Conservation (phyloP, 2,113 vertebrate genomes). For the Rhombomys opimus region DNA sequence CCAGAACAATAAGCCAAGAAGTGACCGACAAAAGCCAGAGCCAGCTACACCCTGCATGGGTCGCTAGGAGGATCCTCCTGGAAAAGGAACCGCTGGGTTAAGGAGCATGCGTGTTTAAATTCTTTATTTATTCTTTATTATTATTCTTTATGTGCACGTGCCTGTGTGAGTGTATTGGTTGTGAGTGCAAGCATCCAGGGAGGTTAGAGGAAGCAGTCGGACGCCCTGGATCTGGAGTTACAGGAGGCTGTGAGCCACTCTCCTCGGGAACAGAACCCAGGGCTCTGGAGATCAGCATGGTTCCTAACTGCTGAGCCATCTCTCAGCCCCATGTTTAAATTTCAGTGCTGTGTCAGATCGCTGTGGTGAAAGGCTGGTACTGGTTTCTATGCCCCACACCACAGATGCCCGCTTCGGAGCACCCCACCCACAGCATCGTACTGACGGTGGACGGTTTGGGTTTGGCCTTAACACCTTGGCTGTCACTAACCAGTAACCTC, state of each 20-base stretch:
- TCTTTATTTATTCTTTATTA: neutral
- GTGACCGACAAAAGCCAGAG: no score
- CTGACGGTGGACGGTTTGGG: neutral
- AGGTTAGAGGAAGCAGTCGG: neutral
- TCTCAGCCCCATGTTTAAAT: neutral
- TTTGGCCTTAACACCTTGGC: neutral
- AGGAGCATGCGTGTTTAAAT: neutral
- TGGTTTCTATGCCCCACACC: neutral
- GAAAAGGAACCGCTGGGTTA: neutral
- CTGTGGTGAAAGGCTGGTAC: no score
- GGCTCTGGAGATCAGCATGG: no score
- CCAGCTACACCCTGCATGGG: neutral
- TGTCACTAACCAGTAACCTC: neutral
- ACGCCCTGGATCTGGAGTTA: neutral
- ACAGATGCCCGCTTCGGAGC: neutral
- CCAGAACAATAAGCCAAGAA: no score
- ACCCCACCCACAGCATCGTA: neutral
- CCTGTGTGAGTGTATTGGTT: neutral
- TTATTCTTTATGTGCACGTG: no score
- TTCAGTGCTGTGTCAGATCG: neutral
- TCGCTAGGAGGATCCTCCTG: no score
- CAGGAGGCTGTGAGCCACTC: neutral
- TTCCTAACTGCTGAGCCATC: neutral
- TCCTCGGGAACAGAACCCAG: neutral
- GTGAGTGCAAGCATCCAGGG: neutral